A percentile compares a stretch with the other conserved stretches of the same genome.
phyloP scores from a whole-genome alignment of 2,113 vertebrate genomes.

The Pseudonaja textilis region DNA sequence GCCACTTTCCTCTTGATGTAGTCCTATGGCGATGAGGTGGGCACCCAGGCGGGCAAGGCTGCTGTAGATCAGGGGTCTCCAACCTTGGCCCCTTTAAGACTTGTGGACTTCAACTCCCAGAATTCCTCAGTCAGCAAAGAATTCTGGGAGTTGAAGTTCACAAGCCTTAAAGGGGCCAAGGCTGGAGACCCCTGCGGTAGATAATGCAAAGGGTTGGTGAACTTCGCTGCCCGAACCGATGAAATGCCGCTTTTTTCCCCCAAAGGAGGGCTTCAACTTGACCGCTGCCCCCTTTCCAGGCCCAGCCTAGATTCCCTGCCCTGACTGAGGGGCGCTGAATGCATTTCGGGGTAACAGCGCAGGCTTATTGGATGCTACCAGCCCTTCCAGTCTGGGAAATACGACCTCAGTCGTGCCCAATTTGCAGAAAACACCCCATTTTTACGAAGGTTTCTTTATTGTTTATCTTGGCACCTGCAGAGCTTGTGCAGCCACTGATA shows the following conservation, averaged over 20 bases:
- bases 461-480: no score
- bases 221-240: neutral
- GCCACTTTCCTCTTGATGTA: no score
- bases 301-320: neutral
- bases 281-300: neutral
- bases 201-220: neutral
- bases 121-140: no score
- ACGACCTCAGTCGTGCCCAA: fast-evolving
- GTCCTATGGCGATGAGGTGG: no score
- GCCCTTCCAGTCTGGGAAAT: neutral
- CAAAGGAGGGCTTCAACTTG: neutral
- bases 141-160: no score
- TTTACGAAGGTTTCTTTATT: neutral
- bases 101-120: no score
- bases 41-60: neutral
- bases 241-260: neutral
- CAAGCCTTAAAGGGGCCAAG: no score
- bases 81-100: no score
- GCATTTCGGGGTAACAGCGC: no score
- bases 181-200: neutral
- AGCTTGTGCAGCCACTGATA: no score
- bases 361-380: neutral
- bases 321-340: neutral
- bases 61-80: no score
- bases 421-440: neutral